Base-by-base conservation (phyloP, 2,113 vertebrate species). In the Egretta garzetta region DNA sequence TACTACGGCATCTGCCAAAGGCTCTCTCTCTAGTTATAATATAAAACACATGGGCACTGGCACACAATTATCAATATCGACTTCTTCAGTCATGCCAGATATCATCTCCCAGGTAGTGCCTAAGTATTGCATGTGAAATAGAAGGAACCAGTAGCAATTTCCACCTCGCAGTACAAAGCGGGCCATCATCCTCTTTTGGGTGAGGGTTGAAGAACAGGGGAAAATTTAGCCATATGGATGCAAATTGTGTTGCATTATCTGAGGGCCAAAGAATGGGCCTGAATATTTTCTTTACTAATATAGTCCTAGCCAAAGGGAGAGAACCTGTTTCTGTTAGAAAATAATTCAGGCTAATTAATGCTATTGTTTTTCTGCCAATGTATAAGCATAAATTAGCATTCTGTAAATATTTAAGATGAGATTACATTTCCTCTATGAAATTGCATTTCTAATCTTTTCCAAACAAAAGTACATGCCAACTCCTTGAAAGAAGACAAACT, bases 371-470 rank as follows among this genome's bases (percentile, higher is more conserved):
- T 90, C 52, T 90, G 87, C 77, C 95, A 95, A 92, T 1, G 5
- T 50, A 73, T 71, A 95, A 84, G 47, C 72, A 96, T 66, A 90
- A 95, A 96, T 92, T 80, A 93, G 74, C 87, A 96, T 91, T 94
- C 64, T 82, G 83, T 94, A 96, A 95, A 95, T 94, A 96, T 96
- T 96, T 94, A 83, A 96, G 21, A 91, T 80, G 66, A 96, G 49
- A 92, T 93, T 90, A 82, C 49, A 66, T 82, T 91, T 88, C 56
- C 70, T 82, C 43, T 70, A 45, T 80, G 55, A 94, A 96, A 95
- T 80, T 75, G 67, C 20, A 63, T 80, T 88, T 92, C 74, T 89
- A 32, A 91, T 93, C 47, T 94, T 12, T 84, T 94, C 64, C 86
- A 95, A 89, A 81, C 43, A 81, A 60, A 94, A 56, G 49, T 81